These are phyloP conservation scores for Mohoua ochrocephala DNA, from an alignment of 2,113 vertebrate genomes.

Conservation along the genomic window DNA sequence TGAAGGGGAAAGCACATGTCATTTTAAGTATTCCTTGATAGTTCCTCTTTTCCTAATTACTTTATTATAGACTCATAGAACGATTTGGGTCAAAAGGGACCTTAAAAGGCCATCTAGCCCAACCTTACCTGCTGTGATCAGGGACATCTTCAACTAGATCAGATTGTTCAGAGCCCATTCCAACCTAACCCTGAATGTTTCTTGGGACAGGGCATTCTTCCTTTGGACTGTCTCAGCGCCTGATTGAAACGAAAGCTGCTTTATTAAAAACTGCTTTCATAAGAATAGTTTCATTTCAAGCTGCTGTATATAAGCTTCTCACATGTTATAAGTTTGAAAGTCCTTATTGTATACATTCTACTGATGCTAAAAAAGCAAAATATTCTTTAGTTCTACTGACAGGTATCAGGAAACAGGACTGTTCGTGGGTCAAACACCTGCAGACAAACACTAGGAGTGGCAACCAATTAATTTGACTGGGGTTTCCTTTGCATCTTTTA, in stretches of 20 bases:
- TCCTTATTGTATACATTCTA: background rate
- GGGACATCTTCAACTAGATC: background rate
- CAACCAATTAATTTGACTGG: background rate
- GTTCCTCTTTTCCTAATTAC: background rate
- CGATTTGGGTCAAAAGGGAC: background rate
- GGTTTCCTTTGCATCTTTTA: background rate
- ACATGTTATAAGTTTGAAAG: background rate
- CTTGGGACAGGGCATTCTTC: background rate
- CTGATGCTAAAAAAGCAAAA: background rate
- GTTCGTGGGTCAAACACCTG: background rate
- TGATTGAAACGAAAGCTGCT: fast-evolving
- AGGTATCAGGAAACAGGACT: background rate
- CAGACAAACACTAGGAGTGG: background rate
- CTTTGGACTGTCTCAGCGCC: background rate
- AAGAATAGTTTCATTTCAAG: background rate
- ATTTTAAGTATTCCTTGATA: background rate
- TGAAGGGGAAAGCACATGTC: background rate
- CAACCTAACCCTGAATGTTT: background rate
- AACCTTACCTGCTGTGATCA: fast-evolving
- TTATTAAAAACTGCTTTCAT: background rate
- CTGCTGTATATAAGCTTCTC: background rate
- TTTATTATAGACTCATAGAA: background rate
- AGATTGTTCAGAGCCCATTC: background rate
- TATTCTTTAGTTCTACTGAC: background rate
- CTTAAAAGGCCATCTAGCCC: background rate